Evolutionary conservation across 1,140 invertebrate species (phyloP), one percentile per base, ranked within the genome.

Genomic region (Papilio polytes): DNA sequence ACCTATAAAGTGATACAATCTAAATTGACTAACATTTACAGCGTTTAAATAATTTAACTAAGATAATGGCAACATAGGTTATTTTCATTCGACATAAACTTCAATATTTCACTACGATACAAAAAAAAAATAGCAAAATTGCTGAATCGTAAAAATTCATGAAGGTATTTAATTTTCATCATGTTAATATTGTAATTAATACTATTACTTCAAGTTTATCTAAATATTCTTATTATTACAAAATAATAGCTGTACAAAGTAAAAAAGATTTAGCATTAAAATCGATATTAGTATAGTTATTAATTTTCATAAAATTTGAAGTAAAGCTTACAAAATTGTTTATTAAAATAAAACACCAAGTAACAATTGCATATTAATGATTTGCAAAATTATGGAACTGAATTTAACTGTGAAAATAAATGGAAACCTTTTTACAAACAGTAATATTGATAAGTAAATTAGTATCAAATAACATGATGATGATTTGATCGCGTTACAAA

Each of bases 1-100:
- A 70, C 76, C 74, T 85, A 84, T 63, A 77, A 66, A 26, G 74
- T 78, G 74, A 78, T 66, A 66, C 46, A n/a, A 36, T 66, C 80
- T 87, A 87, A 81, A 48, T 81, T 79, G 18, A 80, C 85, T 89
- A 89, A 89, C 84, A 88, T 84, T 85, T 88, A 88, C 82, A 85
- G 87, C 86, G 56, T 84, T 31, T 63, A 81, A 53, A 26, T 51
- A 74, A 51, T 74, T 48, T 53, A 51, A 74, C 46, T 74, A 74
- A 48, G 20, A 26, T 74, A 51, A 26, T 3, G 10, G 44, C 41
- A 74, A 51, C 44, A 56, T 56, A 56, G 3, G 46, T 48, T 53
- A 74, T 18, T 51, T 48, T 15, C 31, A 22, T 44, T 74, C n/a
- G 18, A 6, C 20, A 15, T 31, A 48, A 78, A 78, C 48, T 46